Conservation (phyloP, 2,113 vertebrate genomes). For the Aegypius monachus region DNA sequence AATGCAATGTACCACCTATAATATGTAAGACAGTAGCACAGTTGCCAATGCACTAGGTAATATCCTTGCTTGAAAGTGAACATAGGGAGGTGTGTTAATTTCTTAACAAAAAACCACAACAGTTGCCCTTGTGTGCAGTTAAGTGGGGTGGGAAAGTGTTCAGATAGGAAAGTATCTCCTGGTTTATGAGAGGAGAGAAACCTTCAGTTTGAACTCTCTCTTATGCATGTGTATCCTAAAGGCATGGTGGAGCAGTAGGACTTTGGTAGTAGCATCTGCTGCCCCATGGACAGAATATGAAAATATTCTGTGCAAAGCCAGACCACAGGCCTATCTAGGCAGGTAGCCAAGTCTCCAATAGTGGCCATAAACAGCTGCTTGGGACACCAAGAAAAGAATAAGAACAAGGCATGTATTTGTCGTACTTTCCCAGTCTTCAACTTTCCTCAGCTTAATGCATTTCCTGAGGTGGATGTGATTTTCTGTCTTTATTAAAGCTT, state of each 20-base stretch:
- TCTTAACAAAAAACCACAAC: neutral
- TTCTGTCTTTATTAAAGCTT: neutral
- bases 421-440: neutral
- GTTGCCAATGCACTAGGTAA: neutral
- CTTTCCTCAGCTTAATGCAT: neutral
- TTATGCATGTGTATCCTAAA: neutral
- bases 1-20: neutral
- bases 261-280: neutral
- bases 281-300: neutral
- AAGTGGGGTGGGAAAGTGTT: neutral
- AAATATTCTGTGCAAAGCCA: neutral
- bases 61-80: neutral
- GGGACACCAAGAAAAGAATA: neutral
- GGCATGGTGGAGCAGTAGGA: neutral
- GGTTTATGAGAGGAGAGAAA: neutral
- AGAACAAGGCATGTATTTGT: neutral
- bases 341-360: neutral
- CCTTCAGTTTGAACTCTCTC: neutral
- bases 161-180: neutral
- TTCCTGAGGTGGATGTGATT: neutral
- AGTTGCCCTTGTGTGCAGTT: neutral
- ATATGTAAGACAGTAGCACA: neutral
- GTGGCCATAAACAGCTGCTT: neutral
- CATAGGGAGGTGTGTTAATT: neutral
- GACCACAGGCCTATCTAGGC: neutral